phyloP scores from a whole-genome alignment of 1,140 invertebrate genomes.

The Drosophila kanapiae region DNA sequence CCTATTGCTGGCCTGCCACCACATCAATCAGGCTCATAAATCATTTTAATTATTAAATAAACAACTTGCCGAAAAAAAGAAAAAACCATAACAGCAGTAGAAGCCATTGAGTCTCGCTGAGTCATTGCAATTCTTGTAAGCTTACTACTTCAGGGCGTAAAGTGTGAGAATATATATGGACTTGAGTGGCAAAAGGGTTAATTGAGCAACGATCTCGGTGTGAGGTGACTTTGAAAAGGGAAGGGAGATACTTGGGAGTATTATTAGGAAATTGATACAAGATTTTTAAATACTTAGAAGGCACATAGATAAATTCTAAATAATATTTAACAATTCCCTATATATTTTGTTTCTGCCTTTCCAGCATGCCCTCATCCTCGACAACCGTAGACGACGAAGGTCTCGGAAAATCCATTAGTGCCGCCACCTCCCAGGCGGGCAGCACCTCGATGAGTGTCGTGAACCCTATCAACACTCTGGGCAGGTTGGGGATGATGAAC shows the following conservation, averaged over 20 bases:
- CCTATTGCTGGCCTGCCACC: slow-evolving; percentile 40
- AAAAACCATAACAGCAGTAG: neutral
- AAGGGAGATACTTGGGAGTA: slow-evolving; percentile 6
- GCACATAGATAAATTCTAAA: too few relatives aligned
- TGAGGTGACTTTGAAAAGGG: slow-evolving; percentile 28
- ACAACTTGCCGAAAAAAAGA: slow-evolving; percentile 55
- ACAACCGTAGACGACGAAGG: slow-evolving; percentile 49
- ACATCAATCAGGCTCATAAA: slow-evolving; percentile 80
- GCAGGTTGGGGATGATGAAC: slow-evolving; percentile 46
- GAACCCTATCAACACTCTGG: slow-evolving; percentile 38
- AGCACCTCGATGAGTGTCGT: slow-evolving; percentile 17
- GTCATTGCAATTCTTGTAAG: slow-evolving; percentile 23
- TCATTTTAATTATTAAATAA: slow-evolving; percentile 84
- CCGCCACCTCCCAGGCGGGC: slow-evolving; percentile 37
- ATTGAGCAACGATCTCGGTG: slow-evolving; percentile 50
- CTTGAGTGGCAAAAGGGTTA: slow-evolving; percentile 62
- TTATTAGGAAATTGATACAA: neutral
- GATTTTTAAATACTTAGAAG: neutral
- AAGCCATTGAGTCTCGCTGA: slow-evolving; percentile 23
- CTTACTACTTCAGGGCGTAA: slow-evolving; percentile 13
- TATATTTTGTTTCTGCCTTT: neutral
- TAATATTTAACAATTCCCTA: neutral
- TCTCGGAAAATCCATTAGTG: slow-evolving; percentile 35
- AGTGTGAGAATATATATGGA: slow-evolving; percentile 64
- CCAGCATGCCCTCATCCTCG: slow-evolving; percentile 33